Evolutionary conservation across 2,113 vertebrate species (phyloP), one percentile per base, ranked within the genome.

Genomic region (Hippocampus mohnikei): DNA sequence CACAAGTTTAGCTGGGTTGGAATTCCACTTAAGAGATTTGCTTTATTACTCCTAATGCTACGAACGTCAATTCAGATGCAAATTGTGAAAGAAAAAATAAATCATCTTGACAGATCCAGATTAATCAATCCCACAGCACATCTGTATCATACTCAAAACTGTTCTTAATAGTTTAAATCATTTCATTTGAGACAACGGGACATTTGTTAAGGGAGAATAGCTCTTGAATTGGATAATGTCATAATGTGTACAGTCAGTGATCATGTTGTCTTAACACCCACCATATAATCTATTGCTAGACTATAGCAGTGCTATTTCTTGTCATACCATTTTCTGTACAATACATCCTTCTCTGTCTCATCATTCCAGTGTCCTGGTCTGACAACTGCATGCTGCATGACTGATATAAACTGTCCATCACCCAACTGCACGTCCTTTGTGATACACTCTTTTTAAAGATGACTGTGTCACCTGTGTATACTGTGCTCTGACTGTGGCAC

Each of bases 321-420:
- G 40, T 15, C 62, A 42, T 64, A 52, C 42, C 25, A 52, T 52
- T 50, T 66, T 21, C 25, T 27, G 3, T 33, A 8, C 23, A 12
- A 7, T 33, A 55, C 75, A 69, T 72, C 56, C 53, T 75, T 27
- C 67, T 63, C 74, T 83, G n/a, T 87, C 71, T 84, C 53, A 75
- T 86, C 75, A 67, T 83, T 83, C 66, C 81, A 90, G 88, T 75
- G 75, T 70, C 75, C 73, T 77, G 67, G 23, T 81, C 23, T 46
- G 11, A 75, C 84, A 72, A 69, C 50, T 89, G 90, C 90, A 89
- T 92, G 91, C 85, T 87, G 84, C 84, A 82, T 90, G 82, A 79
- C 73, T 77, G 52, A 75, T 69, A 78, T 65, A 50, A 66, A 52
- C 53, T 63, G n/a, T 33, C 58, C 67, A 69, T 77, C 81, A 66